Percentiles rank a stretch among this genome's conserved stretches.
These are phyloP conservation scores for Todiramphus saurophagus DNA, from an alignment of 2,113 vertebrate genomes.

Conservation along the genomic window DNA sequence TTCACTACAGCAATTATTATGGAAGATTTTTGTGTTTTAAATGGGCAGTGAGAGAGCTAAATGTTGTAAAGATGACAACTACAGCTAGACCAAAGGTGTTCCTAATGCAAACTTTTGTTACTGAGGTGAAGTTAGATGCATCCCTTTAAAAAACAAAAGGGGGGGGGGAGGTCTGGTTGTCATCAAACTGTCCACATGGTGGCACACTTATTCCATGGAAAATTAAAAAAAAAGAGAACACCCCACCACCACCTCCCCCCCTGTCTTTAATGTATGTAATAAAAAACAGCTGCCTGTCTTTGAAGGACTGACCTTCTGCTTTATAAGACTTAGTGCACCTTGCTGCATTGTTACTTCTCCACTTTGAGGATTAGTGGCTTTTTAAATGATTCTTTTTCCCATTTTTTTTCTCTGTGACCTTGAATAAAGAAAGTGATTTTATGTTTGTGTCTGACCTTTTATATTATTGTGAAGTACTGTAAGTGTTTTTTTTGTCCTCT, in stretches of 20 bases:
- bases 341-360: not conserved
- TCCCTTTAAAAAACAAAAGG: not conserved
- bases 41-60: not conserved
- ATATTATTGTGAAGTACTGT: not conserved
- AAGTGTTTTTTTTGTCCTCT: conserved; percentile 27
- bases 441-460: not conserved
- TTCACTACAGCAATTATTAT: not conserved
- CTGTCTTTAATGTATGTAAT: not conserved
- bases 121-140: not conserved
- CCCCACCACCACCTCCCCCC: too few relatives aligned
- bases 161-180: not conserved
- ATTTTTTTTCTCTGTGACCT: not conserved
- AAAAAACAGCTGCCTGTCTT: not conserved
- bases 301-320: not conserved
- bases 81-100: not conserved
- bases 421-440: not conserved
- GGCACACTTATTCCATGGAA: conserved; percentile 33
- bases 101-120: not conserved
- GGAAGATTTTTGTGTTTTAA: not conserved
- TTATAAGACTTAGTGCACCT: not conserved
- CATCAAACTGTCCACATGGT: conserved; percentile 60
- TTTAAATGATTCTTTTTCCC: not conserved
- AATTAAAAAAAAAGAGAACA: not conserved
- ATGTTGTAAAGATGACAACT: not conserved
- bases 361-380: not conserved